Percentiles rank a stretch among this genome's conserved stretches.
Conservation (phyloP, 2,113 vertebrate species). For the Cricetomys ansorgei region DNA sequence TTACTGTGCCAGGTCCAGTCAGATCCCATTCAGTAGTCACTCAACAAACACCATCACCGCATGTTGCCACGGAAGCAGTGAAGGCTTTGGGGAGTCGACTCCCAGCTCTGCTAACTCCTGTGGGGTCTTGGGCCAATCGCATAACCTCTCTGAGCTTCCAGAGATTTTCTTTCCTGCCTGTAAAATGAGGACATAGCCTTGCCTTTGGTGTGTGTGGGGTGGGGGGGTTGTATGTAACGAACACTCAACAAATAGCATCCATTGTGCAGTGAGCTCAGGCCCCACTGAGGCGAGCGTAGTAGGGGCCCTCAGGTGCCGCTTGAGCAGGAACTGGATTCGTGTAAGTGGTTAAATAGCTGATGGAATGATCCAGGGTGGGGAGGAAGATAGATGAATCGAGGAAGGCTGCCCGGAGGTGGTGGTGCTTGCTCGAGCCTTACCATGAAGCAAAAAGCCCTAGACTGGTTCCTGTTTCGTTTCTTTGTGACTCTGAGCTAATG, state of each 20-base stretch:
- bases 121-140: neutral
- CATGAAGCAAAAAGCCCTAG: neutral
- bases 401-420: conserved; percentile 37
- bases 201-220: too few species aligned
- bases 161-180: neutral
- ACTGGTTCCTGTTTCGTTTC: neutral
- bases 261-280: neutral
- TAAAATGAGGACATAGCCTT: neutral
- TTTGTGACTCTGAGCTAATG: neutral
- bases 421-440: neutral
- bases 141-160: neutral
- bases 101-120: neutral
- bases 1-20: neutral
- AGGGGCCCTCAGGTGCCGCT: neutral
- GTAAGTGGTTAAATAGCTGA: neutral
- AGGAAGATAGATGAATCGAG: neutral
- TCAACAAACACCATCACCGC: neutral
- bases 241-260: neutral
- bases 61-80: neutral
- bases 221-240: neutral
- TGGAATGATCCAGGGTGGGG: neutral
- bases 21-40: neutral
- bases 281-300: neutral
- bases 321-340: neutral
- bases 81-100: neutral